Evolutionary conservation across 2,888 invertebrate genomes (phyloP).

Genomic region (Cheilosia impressa): DNA sequence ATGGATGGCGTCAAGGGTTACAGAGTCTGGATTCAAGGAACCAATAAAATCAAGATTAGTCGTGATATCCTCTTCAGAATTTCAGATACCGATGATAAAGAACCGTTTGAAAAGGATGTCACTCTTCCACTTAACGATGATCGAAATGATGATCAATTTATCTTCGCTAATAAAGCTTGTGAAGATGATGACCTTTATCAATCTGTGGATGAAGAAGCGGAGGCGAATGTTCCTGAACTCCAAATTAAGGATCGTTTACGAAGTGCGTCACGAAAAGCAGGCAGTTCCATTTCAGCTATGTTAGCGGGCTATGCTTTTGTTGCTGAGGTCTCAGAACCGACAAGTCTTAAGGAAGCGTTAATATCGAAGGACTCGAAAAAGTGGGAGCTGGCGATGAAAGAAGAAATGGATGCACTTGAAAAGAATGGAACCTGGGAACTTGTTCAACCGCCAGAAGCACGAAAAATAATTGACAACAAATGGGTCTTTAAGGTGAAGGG

Average conservation of each 20-base stretch:
- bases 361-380: background rate
- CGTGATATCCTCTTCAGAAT: background rate
- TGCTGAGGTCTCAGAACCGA: background rate
- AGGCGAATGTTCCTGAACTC: background rate
- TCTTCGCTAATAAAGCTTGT: background rate
- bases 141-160: background rate
- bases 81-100: background rate
- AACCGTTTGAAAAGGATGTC: constrained; percentile 1
- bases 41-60: constrained; percentile 7
- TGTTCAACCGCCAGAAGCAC: constrained; percentile 4
- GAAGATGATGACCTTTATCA: constrained; percentile 33
- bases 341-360: no score
- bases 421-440: constrained; percentile 2
- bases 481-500: no score
- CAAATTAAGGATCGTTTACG: background rate
- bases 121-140: constrained; percentile 1
- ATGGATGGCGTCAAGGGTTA: constrained; percentile 13
- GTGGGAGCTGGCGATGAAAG: background rate
- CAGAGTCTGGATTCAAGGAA: constrained; percentile 4
- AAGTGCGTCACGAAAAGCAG: background rate
- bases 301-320: background rate
- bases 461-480: no score
- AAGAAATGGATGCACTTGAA: background rate
- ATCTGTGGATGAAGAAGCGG: constrained; percentile 1
- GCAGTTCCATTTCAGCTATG: constrained; percentile 14